Conservation (phyloP, 2,888 invertebrate species). For the Protula sp. region DNA sequence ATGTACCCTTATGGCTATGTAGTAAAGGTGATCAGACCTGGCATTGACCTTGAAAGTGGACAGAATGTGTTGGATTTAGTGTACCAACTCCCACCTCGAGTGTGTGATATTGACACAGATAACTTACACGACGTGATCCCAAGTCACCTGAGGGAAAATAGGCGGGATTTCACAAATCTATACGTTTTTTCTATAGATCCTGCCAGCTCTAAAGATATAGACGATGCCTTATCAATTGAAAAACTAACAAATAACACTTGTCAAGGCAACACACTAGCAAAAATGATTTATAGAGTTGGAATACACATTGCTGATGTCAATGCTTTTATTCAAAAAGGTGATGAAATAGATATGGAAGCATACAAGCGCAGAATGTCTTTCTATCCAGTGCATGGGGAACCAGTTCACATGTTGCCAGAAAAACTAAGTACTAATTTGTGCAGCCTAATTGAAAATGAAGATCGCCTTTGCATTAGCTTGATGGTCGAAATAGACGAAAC, state of each 20-base stretch:
- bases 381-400: slow-evolving; percentile 18
- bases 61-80: slow-evolving; percentile 1
- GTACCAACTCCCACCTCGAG: slow-evolving; percentile 1
- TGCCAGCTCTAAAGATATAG: slow-evolving; percentile 80
- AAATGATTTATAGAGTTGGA: slow-evolving; percentile 66
- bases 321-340: slow-evolving; percentile 70
- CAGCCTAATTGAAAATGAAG: slow-evolving; percentile 54
- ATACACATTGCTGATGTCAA: slow-evolving; percentile 94
- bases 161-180: slow-evolving; percentile 56
- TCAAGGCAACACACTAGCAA: slow-evolving; percentile 59
- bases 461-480: slow-evolving; percentile 73
- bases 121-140: slow-evolving; percentile 26
- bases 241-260: slow-evolving; percentile 65
- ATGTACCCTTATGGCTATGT: slow-evolving; percentile 8
- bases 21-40: not conserved
- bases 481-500: slow-evolving; percentile 76
- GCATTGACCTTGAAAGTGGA: not conserved
- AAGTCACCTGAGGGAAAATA: slow-evolving; percentile 25
- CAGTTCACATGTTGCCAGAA: slow-evolving; percentile 85
- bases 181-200: slow-evolving; percentile 92
- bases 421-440: slow-evolving; percentile 66
- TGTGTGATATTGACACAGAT: too few relatives aligned
- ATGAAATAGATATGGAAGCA: slow-evolving; percentile 64
- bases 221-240: slow-evolving; percentile 76
- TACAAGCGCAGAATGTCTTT: slow-evolving; percentile 67